Evolutionary conservation across 2,113 vertebrate genomes (phyloP).

Genomic region (Hucho hucho): DNA sequence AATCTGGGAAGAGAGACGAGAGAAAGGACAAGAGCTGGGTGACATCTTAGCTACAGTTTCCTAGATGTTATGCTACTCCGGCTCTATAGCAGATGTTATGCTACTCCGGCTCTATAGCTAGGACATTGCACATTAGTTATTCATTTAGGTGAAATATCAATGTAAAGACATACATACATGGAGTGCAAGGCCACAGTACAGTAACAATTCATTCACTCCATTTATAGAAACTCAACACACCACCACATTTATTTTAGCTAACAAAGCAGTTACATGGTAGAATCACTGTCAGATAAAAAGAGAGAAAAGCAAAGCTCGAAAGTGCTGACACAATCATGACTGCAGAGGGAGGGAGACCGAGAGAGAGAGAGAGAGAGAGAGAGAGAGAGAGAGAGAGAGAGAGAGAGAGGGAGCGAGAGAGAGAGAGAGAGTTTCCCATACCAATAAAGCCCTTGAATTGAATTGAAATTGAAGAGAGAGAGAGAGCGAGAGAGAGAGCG

Average conservation of each 20-base stretch:
- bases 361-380: no score
- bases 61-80: no score
- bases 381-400: not conserved
- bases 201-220: not conserved
- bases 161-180: no score
- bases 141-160: no score
- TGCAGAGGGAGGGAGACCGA: not conserved
- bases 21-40: not conserved
- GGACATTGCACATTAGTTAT: no score
- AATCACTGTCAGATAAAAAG: conserved; percentile 5
- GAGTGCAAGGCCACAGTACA: no score
- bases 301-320: conserved; percentile 14
- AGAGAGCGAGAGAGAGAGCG: not conserved
- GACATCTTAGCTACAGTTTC: not conserved
- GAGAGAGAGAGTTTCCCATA: no score
- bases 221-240: not conserved
- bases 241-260: not conserved
- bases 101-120: not conserved
- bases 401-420: conserved; percentile 2
- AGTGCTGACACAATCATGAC: conserved; percentile 24
- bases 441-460: no score
- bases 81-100: not conserved
- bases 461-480: no score
- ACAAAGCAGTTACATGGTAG: conserved; percentile 1
- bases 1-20: conserved; percentile 59